Evolutionary conservation across 92 coral and sea anemone genomes (phyloP).

Genomic region (Umimayanthus chanpuru): DNA sequence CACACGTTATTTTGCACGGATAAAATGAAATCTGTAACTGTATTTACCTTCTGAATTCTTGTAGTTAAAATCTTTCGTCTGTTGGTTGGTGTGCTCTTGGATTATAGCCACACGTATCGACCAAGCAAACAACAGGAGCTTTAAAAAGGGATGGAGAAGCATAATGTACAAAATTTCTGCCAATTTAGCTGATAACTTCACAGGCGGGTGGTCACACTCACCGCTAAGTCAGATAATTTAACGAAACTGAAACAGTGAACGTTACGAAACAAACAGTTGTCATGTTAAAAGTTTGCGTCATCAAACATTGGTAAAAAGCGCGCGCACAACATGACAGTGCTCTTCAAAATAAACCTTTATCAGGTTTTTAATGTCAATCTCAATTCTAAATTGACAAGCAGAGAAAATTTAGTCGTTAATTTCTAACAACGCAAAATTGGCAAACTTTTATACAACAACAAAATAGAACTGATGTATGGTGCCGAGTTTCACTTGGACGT

Average conservation of each 20-base stretch:
- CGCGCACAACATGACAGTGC: not conserved
- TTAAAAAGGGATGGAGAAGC: not conserved
- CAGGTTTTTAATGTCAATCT: too few species aligned
- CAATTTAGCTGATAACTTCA: not conserved
- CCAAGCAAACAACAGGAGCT: not conserved
- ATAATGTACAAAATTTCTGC: not conserved
- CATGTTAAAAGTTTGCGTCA: not conserved
- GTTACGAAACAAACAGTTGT: not conserved
- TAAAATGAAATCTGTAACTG: too few species aligned
- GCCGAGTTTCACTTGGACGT: too few species aligned
- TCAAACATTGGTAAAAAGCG: not conserved
- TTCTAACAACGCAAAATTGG: too few species aligned
- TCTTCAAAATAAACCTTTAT: too few species aligned
- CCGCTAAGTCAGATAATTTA: not conserved
- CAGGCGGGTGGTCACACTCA: not conserved
- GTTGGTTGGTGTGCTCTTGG: not conserved
- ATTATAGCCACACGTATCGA: not conserved
- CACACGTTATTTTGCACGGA: too few species aligned
- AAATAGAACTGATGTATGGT: too few species aligned
- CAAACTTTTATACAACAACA: too few species aligned
- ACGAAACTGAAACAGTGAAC: not conserved
- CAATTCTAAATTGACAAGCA: too few species aligned
- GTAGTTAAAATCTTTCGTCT: not conserved
- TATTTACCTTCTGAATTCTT: not conserved
- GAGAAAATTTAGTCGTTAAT: too few species aligned